Evolutionary conservation across 2,888 invertebrate genomes (phyloP).

Genomic region (Hyppa rectilinea): DNA sequence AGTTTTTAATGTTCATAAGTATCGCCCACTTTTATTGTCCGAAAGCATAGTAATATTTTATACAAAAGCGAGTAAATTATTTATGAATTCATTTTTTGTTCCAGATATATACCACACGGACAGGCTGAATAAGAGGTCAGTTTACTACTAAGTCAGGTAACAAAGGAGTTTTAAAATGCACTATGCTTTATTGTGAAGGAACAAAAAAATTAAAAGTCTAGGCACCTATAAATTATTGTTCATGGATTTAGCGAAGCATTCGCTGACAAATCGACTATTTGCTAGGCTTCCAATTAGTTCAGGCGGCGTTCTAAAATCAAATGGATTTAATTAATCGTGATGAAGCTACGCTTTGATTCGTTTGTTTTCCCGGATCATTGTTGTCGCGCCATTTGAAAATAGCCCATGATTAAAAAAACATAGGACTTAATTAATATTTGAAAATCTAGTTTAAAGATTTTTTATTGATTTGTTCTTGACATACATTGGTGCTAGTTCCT

Average conservation of each 20-base stretch:
- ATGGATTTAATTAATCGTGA: conserved; percentile 50
- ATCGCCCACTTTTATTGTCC: conserved; percentile 14
- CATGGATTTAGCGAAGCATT: conserved; percentile 11
- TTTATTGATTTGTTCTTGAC: background rate
- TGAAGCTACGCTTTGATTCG: conserved; percentile 39
- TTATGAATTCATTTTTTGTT: conserved; percentile 65
- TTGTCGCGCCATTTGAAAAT: conserved; percentile 24
- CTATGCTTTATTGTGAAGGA: conserved; percentile 7
- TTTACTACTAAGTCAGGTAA: conserved; percentile 29
- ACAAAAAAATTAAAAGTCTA: background rate
- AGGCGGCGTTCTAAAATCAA: conserved; percentile 51
- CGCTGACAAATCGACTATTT: conserved; percentile 39
- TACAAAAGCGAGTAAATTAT: conserved; percentile 46
- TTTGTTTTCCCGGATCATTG: conserved; percentile 29
- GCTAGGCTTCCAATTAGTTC: conserved; percentile 43
- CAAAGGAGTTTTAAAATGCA: conserved; percentile 39
- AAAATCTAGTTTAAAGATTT: background rate
- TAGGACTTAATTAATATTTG: too few relatives aligned
- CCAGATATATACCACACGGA: conserved; percentile 59
- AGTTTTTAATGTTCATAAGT: background rate
- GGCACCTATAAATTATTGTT: conserved; percentile 27
- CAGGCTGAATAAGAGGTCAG: conserved; percentile 63
- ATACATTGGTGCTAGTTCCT: background rate
- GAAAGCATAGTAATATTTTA: conserved; percentile 46
- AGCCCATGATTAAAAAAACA: too few relatives aligned